Evolutionary conservation across 2,113 vertebrate species (phyloP).

Genomic region (Hyla sarda): DNA sequence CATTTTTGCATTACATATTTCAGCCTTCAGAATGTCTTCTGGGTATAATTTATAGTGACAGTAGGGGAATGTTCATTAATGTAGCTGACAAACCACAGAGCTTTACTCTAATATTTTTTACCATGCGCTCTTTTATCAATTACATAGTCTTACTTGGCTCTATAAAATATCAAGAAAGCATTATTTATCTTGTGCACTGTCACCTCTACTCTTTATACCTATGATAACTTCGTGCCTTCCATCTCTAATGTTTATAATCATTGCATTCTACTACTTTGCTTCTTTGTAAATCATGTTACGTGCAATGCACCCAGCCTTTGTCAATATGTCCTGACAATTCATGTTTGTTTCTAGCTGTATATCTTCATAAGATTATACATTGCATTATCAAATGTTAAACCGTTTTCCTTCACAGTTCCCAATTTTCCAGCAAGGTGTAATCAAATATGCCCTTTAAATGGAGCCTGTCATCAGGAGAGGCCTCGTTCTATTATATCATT

Average conservation of each 20-base stretch:
- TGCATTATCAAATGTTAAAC: not conserved
- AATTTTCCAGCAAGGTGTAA: not conserved
- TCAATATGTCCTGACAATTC: not conserved
- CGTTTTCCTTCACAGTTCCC: not conserved
- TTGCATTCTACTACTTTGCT: not conserved
- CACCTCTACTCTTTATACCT: not conserved
- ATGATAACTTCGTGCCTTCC: not conserved
- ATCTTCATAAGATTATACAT: not conserved
- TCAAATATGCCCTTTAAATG: not conserved
- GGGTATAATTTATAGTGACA: slow-evolving; percentile 6
- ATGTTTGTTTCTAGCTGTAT: not conserved
- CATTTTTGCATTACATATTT: slow-evolving; percentile 33
- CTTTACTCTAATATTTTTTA: slow-evolving; percentile 22
- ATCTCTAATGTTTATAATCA: not conserved
- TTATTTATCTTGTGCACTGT: not conserved
- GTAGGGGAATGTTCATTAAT: slow-evolving; percentile 25
- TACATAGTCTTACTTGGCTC: no score
- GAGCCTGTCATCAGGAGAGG: not conserved
- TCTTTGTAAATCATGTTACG: not conserved
- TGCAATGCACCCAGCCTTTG: not conserved
- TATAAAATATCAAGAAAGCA: not conserved
- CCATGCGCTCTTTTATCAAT: slow-evolving; percentile 6
- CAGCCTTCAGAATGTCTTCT: slow-evolving; percentile 15
- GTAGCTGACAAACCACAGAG: not conserved
- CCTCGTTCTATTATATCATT: not conserved